Evolutionary conservation across 2,888 invertebrate genomes (phyloP), one percentile per base, ranked within the genome.

Genomic region (Beris morrisii): DNA sequence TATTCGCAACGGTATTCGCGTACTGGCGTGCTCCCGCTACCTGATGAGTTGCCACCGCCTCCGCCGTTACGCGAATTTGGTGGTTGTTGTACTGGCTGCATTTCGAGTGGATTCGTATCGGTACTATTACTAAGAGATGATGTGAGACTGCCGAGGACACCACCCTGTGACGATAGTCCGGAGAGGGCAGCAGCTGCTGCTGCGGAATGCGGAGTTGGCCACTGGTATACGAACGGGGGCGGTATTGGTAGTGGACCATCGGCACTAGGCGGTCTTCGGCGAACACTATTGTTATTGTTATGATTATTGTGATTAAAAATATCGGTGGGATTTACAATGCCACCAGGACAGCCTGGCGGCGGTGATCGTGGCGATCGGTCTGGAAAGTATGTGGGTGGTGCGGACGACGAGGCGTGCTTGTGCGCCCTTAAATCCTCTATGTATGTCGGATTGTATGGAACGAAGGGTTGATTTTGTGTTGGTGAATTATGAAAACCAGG

Each of bases 401-500:
- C 90, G 48, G 91, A 90, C 59, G 88, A 82, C 72, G 90, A 89
- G 75, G 84, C 75, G 52, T 87, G 81, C 78, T 86, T 86, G 67
- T 86, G 85, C 73, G 88, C 86, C 71, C 88, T 83, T 75, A 88
- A 85, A 76, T 90, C 90, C 77, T 90, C 90, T 72, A 90, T 83
- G 75, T 90, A 88, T 72, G 88, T 88, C 65, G 89, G 89, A 72
- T 88, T 87, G 77, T 91, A 92, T 67, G 92, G 91, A 71, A 92
- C 91, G 76, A 93, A 93, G 46, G 93, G 91, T 69, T 92, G 91
- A 81, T 93, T 92, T 77, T 93, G 92, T 70, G 91, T 90, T 22
- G 93, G 92, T 44, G 92, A 90, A 76, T 92, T 92, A 78, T 92
- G 92, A 75, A 93, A 93, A 59, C 93, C 93, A 1, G 92, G 92